These are phyloP conservation scores for Argyresthia albistria DNA, from an alignment of 2,888 invertebrate genomes.

Conservation along the genomic window DNA sequence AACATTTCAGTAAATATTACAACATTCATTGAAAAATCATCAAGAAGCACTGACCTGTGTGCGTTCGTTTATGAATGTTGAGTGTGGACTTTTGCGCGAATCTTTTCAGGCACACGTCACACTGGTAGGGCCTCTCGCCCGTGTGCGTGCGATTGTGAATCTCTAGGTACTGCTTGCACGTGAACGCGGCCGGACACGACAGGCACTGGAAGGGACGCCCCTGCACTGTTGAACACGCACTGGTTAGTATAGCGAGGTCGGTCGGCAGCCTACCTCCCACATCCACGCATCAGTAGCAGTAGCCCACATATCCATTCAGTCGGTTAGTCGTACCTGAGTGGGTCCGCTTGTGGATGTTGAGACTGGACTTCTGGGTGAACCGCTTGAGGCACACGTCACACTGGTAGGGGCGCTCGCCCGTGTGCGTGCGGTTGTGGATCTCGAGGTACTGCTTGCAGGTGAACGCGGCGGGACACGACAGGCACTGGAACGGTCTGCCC, in stretches of 20 bases:
- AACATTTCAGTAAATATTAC: constrained; percentile 2
- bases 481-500: constrained; percentile 73
- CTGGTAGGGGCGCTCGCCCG: constrained; percentile 73
- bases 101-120: constrained; percentile 83
- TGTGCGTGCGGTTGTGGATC: constrained; percentile 76
- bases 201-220: constrained; percentile 74
- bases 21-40: constrained; percentile 9
- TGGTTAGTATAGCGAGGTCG: background rate
- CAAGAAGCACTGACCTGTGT: constrained; percentile 69
- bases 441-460: constrained; percentile 74
- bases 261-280: constrained; percentile 7
- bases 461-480: constrained; percentile 73
- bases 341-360: constrained; percentile 86
- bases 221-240: constrained; percentile 53
- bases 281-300: constrained; percentile 16
- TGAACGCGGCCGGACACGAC: constrained; percentile 73
- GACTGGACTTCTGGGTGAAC: constrained; percentile 87
- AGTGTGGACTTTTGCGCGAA: constrained; percentile 88
- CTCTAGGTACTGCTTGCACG: constrained; percentile 71
- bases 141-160: constrained; percentile 71
- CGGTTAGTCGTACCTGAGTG: constrained; percentile 73
- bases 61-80: constrained; percentile 86
- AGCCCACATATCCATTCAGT: constrained; percentile 36
- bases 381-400: constrained; percentile 85
- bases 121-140: constrained; percentile 74